Evolutionary conservation across 2,888 invertebrate species (phyloP), one percentile per base, ranked within the genome.

Genomic region (Nephrocerus scutellatus): DNA sequence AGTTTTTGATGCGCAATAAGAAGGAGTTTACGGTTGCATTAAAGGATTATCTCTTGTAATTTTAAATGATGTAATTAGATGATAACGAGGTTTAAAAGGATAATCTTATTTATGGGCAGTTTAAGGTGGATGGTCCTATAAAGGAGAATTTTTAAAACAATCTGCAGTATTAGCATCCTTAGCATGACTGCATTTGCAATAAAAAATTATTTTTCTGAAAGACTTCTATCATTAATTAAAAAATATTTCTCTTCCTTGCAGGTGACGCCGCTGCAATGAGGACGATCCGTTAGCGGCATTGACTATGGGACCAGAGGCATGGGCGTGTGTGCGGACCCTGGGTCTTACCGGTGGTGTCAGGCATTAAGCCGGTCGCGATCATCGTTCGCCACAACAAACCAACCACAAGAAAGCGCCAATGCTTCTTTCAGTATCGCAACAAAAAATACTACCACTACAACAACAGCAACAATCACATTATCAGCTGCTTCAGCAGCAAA

Each of bases 301-400:
- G 75, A 77, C 75, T 76, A 85, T 85, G 84, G 84, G 82, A 84
- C 79, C 79, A 83, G 82, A 84, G 84, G 84, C 79, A 85, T 85
- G 84, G 84, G 84, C 82, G 80, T 84, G 83, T 81, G 82, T 79
- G 82, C 81, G 80, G 81, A 82, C 83, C 84, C 79, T 78, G 72
- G 75, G 76, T 76, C 75, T 76, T 74, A 73, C 72, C 71, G 73
- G 74, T 73, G 74, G 74, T 73, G 74, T 72, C 72, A 72, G 72
- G 70, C 71, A 70, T 69, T 72, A 64, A 71, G 60, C 73, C 75
- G 75, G 75, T 76, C 75, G 75, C 76, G 63, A 63, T 67, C 65
- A 61, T 66, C 66, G 63, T 61, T 62, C 63, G 68, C 66, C 64
- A 66, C 63, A 66, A 66, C 72, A 72, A 65, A 70, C 40, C 33